Conservation (phyloP, 2,113 vertebrate genomes). For the Lampris incognitus region DNA sequence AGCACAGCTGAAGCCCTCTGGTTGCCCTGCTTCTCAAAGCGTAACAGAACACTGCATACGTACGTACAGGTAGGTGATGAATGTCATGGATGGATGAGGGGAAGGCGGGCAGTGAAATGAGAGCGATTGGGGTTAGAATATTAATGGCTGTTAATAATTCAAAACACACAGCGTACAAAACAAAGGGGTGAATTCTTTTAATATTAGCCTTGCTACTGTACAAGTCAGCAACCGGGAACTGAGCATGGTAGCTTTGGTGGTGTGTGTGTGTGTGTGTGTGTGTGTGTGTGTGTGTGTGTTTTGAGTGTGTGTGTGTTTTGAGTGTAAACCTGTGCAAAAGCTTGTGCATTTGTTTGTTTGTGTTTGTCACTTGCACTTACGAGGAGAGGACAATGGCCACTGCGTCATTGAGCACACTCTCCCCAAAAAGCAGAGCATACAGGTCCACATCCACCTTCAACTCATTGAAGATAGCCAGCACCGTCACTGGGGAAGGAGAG, state of each 20-base stretch:
- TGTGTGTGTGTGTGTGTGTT: constrained; percentile 15
- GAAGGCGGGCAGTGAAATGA: constrained; percentile 72
- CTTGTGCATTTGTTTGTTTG: constrained; percentile 1
- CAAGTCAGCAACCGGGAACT: constrained; percentile 7
- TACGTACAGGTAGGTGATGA: constrained; percentile 71
- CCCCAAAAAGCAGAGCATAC: constrained; percentile 96
- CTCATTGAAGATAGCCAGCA: constrained; percentile 97
- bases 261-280: background rate
- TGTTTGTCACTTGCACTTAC: constrained; percentile 83
- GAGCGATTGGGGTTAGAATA: constrained; percentile 69
- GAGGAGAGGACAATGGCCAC: constrained; percentile 98
- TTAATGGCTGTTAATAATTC: constrained; percentile 17
- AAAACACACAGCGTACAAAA: constrained; percentile 22
- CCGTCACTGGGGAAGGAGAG: constrained; percentile 86
- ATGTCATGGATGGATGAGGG: constrained; percentile 52
- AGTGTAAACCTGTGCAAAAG: background rate
- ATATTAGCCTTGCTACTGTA: background rate
- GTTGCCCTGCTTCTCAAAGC: constrained; percentile 72
- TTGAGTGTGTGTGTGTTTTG: constrained; percentile 1
- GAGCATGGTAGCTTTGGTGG: background rate
- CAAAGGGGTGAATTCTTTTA: constrained; percentile 8
- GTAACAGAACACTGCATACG: constrained; percentile 79
- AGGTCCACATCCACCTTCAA: constrained; percentile 97
- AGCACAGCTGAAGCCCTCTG: constrained; percentile 32
- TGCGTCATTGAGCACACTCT: constrained; percentile 97